Evolutionary conservation across 1,140 invertebrate species (phyloP), one percentile per base, ranked within the genome.

Genomic region (Epicauta chinensis): DNA sequence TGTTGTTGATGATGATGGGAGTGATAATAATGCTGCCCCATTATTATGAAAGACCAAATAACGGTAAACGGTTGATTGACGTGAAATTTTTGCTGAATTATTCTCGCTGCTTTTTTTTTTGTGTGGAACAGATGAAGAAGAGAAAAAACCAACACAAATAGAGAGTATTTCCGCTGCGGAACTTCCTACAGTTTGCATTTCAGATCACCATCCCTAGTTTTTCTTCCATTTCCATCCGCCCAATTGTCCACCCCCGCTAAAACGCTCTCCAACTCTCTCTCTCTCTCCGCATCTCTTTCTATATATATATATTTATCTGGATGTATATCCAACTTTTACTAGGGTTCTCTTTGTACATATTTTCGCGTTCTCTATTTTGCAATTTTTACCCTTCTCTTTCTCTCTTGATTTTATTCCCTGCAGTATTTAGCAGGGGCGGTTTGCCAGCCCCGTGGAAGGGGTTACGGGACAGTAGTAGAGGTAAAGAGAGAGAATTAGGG

Each of bases 281-380:
- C 4, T 30, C 4, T 11, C 12, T 2, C 41, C 32, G 13, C 34
- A 37, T 14, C 40, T 43, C 49, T 30, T n/a, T n/a, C n/a, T n/a
- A n/a, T n/a, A n/a, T n/a, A n/a, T n/a, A n/a, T n/a, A 30, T 30
- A 5, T 31, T 56, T 41, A 45, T 47, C 55, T 38, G 39, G 32
- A 49, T 51, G 49, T 55, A 56, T 51, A 49, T 47, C 58, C 63
- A 67, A 67, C 62, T 66, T 65, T 68, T 66, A 64, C 64, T 68
- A 68, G 64, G 60, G 61, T 62, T 61, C 64, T 66, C 62, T 65
- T 68, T 63, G 66, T 64, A 65, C 64, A 68, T 65, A 67, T 65
- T 65, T 65, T 66, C 64, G 66, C 65, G 58, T 68, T 34, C 66
- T 68, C 66, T 68, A 68, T 68, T 68, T 68, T 68, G 62, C 65